Evolutionary conservation across 2,888 invertebrate genomes (phyloP).

Genomic region (Diploptera punctata): DNA sequence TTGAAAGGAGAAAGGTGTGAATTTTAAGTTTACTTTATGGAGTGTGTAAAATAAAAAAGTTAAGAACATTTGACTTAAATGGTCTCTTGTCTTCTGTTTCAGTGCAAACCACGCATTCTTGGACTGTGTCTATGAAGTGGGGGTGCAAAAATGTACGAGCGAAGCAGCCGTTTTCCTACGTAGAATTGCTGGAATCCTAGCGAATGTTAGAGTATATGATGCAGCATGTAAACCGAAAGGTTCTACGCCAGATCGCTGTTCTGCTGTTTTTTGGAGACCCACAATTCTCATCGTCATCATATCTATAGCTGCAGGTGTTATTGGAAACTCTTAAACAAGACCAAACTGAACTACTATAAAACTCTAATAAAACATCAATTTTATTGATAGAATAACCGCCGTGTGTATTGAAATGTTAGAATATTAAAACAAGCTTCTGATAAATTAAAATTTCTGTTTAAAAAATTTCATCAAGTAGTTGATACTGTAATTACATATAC

Average conservation of each 20-base stretch:
- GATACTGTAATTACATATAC: too few species aligned
- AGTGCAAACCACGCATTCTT: slow-evolving; percentile 49
- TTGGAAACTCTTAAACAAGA: not conserved
- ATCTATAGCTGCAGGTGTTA: not conserved
- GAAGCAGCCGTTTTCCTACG: slow-evolving; percentile 48
- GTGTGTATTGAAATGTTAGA: too few species aligned
- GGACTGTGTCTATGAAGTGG: slow-evolving; percentile 47
- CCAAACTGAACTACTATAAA: too few species aligned
- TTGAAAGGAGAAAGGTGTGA: too few species aligned
- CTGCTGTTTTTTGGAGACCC: not conserved
- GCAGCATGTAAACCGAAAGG: slow-evolving; percentile 41
- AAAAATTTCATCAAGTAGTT: too few species aligned
- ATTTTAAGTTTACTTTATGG: too few species aligned
- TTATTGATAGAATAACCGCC: too few species aligned
- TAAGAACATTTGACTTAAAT: too few species aligned
- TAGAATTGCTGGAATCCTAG: slow-evolving; percentile 48
- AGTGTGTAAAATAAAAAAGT: too few species aligned
- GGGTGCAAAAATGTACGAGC: slow-evolving; percentile 47
- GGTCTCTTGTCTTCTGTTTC: slow-evolving; percentile 39
- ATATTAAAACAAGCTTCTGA: too few species aligned
- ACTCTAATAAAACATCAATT: too few species aligned
- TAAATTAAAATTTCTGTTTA: too few species aligned
- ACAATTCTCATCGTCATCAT: not conserved
- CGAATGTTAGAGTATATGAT: slow-evolving; percentile 47
- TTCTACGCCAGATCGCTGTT: not conserved